phyloP scores from a whole-genome alignment of 2,797 vertebrate genomes.

The Sebastolobus altivelis region DNA sequence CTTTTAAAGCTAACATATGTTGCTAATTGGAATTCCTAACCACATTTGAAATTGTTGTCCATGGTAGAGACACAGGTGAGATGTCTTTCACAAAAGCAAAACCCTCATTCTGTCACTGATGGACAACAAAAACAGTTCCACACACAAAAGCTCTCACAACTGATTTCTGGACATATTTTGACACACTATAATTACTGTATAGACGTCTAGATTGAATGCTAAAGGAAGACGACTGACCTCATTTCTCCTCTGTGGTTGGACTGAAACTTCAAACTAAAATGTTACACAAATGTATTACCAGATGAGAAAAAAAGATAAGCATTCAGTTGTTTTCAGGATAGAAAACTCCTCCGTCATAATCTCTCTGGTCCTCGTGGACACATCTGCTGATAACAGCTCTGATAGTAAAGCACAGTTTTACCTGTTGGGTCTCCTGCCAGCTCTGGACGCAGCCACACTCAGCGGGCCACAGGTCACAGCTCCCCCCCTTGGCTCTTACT shows the following conservation, averaged over 20 bases:
- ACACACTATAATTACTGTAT: not conserved
- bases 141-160: not conserved
- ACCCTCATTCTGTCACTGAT: not conserved
- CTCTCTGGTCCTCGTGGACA: not conserved
- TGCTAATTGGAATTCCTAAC: slow-evolving; percentile 3
- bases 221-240: not conserved
- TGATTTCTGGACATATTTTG: not conserved
- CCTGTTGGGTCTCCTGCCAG: slow-evolving; percentile 87
- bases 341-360: not conserved
- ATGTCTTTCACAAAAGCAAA: not conserved
- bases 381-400: slow-evolving; percentile 1
- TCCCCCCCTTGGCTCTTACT: slow-evolving; percentile 80
- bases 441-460: slow-evolving; percentile 86
- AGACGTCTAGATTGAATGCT: not conserved
- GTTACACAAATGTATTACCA: not conserved
- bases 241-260: not conserved
- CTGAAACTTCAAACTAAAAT: not conserved
- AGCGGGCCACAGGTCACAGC: slow-evolving; percentile 84
- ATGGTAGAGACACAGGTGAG: not conserved
- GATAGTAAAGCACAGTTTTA: slow-evolving; percentile 52
- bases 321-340: not conserved
- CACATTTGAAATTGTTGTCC: not conserved
- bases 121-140: not conserved
- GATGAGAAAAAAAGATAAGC: not conserved
- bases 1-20: slow-evolving; percentile 8